Conservation (phyloP, 1,140 invertebrate genomes). For the Megathymus violae region DNA sequence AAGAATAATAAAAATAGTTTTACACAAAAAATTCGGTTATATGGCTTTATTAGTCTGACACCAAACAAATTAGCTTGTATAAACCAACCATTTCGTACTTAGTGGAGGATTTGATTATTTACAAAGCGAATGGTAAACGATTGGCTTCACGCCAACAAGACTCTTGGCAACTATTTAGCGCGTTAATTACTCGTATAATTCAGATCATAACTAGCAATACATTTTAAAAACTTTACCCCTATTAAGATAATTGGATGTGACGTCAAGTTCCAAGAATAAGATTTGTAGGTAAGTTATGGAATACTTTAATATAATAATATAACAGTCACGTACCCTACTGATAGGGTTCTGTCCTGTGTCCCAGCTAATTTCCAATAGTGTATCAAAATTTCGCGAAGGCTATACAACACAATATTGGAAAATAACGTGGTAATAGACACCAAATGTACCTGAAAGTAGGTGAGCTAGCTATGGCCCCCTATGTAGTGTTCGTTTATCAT, state of each 20-base stretch:
- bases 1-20: background rate
- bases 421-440: no score
- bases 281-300: background rate
- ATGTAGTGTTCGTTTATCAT: no score
- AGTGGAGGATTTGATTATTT: constrained; percentile 39
- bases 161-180: constrained; percentile 40
- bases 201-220: constrained; percentile 30
- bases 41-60: constrained; percentile 9
- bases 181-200: constrained; percentile 45
- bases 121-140: constrained; percentile 31
- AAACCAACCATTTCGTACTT: constrained; percentile 15
- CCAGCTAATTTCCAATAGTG: no score
- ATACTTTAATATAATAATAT: background rate
- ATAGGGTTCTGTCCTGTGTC: no score
- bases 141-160: constrained; percentile 41
- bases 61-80: constrained; percentile 27
- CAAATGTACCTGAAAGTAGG: no score
- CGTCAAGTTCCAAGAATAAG: background rate
- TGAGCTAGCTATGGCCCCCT: no score
- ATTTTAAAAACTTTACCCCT: constrained; percentile 25
- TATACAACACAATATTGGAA: no score
- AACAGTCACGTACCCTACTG: background rate
- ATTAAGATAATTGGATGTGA: constrained; percentile 15
- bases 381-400: no score
- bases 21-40: background rate